Evolutionary conservation across 2,888 invertebrate genomes (phyloP), one percentile per base, ranked within the genome.

Genomic region (Glaucopsyche alexis): DNA sequence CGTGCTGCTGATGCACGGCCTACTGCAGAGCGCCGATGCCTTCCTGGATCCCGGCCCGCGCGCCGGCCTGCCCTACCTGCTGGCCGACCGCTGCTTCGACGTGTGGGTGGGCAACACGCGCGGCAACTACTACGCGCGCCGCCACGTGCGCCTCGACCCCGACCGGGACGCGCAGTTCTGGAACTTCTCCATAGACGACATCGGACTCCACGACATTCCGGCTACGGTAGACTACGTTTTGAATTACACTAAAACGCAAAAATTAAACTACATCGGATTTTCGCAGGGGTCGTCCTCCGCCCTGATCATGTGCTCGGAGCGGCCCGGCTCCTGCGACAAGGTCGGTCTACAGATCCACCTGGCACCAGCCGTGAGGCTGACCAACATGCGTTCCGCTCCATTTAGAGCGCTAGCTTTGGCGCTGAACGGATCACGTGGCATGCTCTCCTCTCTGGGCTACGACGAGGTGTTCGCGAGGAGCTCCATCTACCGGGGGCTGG

Each of bases 141-240:
- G 84, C 4, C 96, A 96, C 78, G 76, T 80, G 1, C 82, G 81
- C 0, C 76, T 88, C 80, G 77, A 88, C 72, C 82, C 89, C 0
- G 80, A 81, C 19, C 69, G 64, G 0, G 86, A 93, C 42, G 71
- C 78, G 1, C 72, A 79, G 5, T 94, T 85, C 79, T 94, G 94
- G 94, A 74, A 89, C 64, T 94, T 90, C 79, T 94, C 94, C 75
- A 95, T 94, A 90, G 94, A 96, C 81, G 95, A 97, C 81, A 94
- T 95, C 82, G 96, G 95, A 0, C 78, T 85, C 11, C 93, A 93
- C 79, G 97, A 97, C 83, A 77, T 96, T 1, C 95, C 96, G 2
- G 94, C 95, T 0, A 94, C 94, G 82, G 94, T 86, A 1, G 85
- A 86, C 75, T 81, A 75, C 60, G 77, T 86, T 42, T 72, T 86